Conservation (phyloP, 2,888 invertebrate genomes). For the Drosophila mettleri region DNA sequence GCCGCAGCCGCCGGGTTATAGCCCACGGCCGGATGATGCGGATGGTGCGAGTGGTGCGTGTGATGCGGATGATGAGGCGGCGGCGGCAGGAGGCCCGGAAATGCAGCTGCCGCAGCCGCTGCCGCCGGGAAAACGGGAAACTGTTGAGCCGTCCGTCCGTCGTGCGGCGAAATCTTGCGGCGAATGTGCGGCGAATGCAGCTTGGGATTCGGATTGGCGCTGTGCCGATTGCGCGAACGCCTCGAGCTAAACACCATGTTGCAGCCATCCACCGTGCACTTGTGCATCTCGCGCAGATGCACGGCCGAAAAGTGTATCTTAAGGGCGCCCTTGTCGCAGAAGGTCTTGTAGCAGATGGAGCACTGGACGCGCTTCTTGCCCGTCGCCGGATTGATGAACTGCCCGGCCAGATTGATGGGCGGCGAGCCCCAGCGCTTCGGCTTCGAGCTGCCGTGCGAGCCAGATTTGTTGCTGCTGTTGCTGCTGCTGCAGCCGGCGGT, state of each 20-base stretch:
- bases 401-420: constrained; percentile 94
- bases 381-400: constrained; percentile 95
- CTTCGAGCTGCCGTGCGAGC: constrained; percentile 62
- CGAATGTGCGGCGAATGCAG: constrained; percentile 97
- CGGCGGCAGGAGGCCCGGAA: constrained; percentile 85
- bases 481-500: not conserved
- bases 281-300: constrained; percentile 99
- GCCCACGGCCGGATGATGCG: constrained; percentile 40
- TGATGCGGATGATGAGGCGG: constrained; percentile 41
- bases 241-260: constrained; percentile 99
- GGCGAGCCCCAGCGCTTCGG: constrained; percentile 90
- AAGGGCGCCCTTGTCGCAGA: constrained; percentile 99
- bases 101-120: constrained; percentile 86
- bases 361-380: constrained; percentile 99
- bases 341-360: constrained; percentile 98
- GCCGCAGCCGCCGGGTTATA: constrained; percentile 63
- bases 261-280: constrained; percentile 99
- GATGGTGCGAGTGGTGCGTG: constrained; percentile 36
- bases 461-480: constrained; percentile 23
- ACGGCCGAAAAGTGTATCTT: constrained; percentile 99
- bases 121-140: constrained; percentile 88
- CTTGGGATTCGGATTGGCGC: constrained; percentile 99
- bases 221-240: constrained; percentile 97
- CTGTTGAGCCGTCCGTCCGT: constrained; percentile 93
- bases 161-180: constrained; percentile 97